Base-by-base conservation (phyloP, 2,888 invertebrate genomes). In the Lasioglossum calceatum region DNA sequence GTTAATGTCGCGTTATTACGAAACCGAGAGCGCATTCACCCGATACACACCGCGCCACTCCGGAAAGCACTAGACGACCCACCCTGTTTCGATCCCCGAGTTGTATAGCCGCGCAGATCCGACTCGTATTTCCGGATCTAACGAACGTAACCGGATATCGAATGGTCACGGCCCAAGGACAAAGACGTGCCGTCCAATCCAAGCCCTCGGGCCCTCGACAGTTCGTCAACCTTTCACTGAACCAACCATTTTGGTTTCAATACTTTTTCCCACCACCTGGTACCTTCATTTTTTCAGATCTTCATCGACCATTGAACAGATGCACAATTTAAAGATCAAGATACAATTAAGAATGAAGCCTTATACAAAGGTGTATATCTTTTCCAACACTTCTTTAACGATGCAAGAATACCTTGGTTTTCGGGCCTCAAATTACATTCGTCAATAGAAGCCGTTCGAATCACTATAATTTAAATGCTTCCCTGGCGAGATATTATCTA, bases 1-100 rank as follows among this genome's bases (percentile, higher is more conserved):
- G 77, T 84, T 81, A 74, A 84, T 50, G 72, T 70, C 77, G 58
- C 81, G 77, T 67, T 81, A 73, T 80, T 84, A 80, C n/a, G 81
- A 84, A 70, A 78, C 54, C 44, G 36, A 67, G 50, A 50, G 67
- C 77, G 74, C 74, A 32, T 74, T 82, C 64, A 72, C 44, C 42
- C 78, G 67, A 73, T 78, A 74, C 54, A 27, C 54, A 16, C 0
- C 67, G 61, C 58, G 72, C 61, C 32, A 71, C 77, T 44, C 27
- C 61, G 70, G 70, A 77, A 71, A 72, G 44, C 76, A 36, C 27
- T 14, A 54, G n/a, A 36, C 27, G 58, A 76, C 58, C 71, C 32
- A 1, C 19, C 67, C 54, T 19, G 19, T 32, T 73, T 47, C 73
- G 42, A 39, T 47, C 64, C 67, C 47, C 47, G 12, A 12, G 39